Evolutionary conservation across 2,797 vertebrate genomes (phyloP).

Genomic region (Schizopygopsis malacanthus): DNA sequence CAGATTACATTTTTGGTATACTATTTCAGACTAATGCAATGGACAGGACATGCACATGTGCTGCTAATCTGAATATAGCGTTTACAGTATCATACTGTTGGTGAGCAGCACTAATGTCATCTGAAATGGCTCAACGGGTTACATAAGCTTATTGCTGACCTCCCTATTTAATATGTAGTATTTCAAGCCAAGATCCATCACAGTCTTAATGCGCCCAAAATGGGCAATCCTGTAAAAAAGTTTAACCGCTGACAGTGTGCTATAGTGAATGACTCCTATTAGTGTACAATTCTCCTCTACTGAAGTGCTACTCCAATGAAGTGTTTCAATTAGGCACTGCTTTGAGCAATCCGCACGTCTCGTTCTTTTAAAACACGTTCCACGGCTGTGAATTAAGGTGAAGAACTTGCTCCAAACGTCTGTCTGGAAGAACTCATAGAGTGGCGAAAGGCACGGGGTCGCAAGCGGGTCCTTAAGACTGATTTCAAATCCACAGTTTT

Average conservation of each 20-base stretch:
- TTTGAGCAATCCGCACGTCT: conserved; percentile 33
- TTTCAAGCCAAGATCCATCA: conserved; percentile 48
- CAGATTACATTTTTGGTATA: conserved; percentile 45
- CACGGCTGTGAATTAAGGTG: conserved; percentile 20
- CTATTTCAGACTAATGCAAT: conserved; percentile 37
- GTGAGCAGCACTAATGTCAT: conserved; percentile 44
- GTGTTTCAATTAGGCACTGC: conserved; percentile 37
- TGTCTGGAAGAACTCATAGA: conserved; percentile 20
- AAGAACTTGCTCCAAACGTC: conserved; percentile 32
- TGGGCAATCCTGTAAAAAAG: conserved; percentile 16
- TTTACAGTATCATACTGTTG: conserved; percentile 33
- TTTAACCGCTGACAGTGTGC: conserved; percentile 19
- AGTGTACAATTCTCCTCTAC: conserved; percentile 1
- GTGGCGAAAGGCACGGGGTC: conserved; percentile 16
- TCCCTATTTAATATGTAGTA: conserved; percentile 36
- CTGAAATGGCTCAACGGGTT: conserved; percentile 45
- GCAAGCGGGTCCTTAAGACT: background rate
- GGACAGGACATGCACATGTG: conserved; percentile 48
- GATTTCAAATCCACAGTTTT: conserved; percentile 27
- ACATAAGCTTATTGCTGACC: conserved; percentile 52
- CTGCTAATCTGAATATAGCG: conserved; percentile 40
- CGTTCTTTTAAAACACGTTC: background rate
- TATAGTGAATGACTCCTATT: conserved; percentile 23
- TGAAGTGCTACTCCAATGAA: conserved; percentile 21
- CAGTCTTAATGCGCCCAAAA: conserved; percentile 26